Conservation (phyloP, 2,797 vertebrate species). For the Pogonophryne albipinna region DNA sequence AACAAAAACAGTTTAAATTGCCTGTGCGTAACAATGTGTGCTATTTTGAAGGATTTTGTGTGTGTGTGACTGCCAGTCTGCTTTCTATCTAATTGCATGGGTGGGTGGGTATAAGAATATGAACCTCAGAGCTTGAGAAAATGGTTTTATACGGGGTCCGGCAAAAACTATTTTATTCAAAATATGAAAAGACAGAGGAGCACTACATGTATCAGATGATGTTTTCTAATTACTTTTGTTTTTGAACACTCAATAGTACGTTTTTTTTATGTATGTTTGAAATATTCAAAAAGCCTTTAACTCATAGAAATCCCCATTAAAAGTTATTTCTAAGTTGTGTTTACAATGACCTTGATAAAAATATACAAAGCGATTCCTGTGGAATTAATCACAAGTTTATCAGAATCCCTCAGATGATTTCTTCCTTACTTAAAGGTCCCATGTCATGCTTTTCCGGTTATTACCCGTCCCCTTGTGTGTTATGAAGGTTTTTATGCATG, state of each 20-base stretch:
- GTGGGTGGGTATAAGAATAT: conserved; percentile 19
- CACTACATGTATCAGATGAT: not conserved
- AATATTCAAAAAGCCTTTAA: not conserved
- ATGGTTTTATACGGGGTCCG: conserved; percentile 11
- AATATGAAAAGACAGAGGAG: not conserved
- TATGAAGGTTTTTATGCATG: too few species aligned
- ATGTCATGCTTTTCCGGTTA: too few species aligned
- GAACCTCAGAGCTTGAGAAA: conserved; percentile 35
- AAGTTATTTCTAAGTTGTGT: not conserved
- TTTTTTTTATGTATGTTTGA: not conserved
- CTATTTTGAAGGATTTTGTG: not conserved
- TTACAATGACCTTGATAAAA: not conserved
- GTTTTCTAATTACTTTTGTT: not conserved
- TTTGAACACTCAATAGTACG: not conserved
- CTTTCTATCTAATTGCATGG: conserved; percentile 23
- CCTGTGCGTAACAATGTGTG: conserved; percentile 1
- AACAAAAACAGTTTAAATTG: conserved; percentile 53
- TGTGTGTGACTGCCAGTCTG: conserved; percentile 9
- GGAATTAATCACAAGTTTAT: not conserved
- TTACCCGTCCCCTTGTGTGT: too few species aligned
- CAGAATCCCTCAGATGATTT: too few species aligned
- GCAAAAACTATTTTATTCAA: conserved; percentile 18
- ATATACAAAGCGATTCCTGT: not conserved
- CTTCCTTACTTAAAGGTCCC: too few species aligned
- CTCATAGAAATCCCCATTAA: not conserved